A percentile compares a stretch with the other conserved stretches of the same genome.
phyloP scores from a whole-genome alignment of 2,797 vertebrate genomes.

The Enteromius mattozi region DNA sequence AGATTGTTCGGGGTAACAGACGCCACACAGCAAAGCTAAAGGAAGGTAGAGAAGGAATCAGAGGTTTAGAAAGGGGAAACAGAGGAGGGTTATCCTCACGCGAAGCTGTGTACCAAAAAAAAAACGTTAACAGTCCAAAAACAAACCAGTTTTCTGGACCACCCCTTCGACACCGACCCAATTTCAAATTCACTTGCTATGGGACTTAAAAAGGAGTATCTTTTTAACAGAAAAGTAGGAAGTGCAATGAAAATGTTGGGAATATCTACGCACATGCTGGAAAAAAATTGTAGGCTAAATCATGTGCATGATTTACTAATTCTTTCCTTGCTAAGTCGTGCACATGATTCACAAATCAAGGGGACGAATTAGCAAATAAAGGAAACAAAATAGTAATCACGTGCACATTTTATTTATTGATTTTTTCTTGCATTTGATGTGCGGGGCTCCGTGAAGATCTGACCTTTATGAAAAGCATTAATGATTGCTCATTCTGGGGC shows the following conservation, averaged over 20 bases:
- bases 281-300: too few relatives aligned
- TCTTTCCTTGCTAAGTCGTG: too few relatives aligned
- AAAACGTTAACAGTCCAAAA: constrained; percentile 46
- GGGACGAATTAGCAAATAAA: too few relatives aligned
- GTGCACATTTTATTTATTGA: too few relatives aligned
- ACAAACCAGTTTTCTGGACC: constrained; percentile 47
- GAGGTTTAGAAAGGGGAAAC: constrained; percentile 12
- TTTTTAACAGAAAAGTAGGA: not conserved
- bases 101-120: constrained; percentile 55
- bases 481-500: not conserved
- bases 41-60: constrained; percentile 8
- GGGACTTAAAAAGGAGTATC: not conserved
- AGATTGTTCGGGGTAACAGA: constrained; percentile 13
- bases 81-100: constrained; percentile 53
- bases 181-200: not conserved
- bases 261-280: too few relatives aligned
- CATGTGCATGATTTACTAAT: too few relatives aligned
- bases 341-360: too few relatives aligned
- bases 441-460: not conserved
- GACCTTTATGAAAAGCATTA: not conserved
- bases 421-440: too few relatives aligned
- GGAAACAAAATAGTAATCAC: too few relatives aligned
- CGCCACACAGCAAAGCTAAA: constrained; percentile 31
- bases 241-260: not conserved
- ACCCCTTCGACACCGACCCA: not conserved